These are phyloP conservation scores for Amblyraja radiata DNA, from an alignment of 2,797 vertebrate species.

Conservation along the genomic window DNA sequence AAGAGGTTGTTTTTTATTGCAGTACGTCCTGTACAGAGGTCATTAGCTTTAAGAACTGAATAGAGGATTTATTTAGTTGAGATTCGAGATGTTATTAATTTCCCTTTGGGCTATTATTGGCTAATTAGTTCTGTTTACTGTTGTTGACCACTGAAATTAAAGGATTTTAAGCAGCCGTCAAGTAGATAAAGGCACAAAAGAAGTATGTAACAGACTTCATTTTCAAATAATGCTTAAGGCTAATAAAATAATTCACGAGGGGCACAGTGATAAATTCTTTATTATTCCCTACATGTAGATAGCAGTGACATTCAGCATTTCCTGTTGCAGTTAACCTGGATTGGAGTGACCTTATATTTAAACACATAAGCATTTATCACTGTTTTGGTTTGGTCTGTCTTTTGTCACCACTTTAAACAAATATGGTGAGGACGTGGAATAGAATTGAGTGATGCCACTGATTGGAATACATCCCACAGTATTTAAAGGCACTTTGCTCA, in stretches of 20 bases:
- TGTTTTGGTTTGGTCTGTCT: neutral
- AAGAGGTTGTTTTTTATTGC: neutral
- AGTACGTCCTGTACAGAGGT: neutral
- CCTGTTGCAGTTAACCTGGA: neutral
- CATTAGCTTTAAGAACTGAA: neutral
- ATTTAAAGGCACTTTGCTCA: neutral
- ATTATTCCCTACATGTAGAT: neutral
- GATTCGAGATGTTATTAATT: constrained; percentile 11
- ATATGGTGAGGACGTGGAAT: neutral
- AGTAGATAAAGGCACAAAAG: neutral
- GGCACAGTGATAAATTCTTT: neutral
- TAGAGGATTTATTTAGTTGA: constrained; percentile 20
- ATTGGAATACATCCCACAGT: neutral
- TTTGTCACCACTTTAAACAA: neutral
- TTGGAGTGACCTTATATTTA: neutral
- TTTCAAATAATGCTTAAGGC: neutral
- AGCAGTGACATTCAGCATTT: neutral
- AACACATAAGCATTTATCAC: constrained; percentile 6
- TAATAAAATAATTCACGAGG: neutral
- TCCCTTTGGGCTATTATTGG: neutral
- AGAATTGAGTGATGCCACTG: neutral
- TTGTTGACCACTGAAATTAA: neutral
- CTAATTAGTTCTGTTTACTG: neutral
- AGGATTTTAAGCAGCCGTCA: neutral
- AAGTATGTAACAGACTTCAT: neutral